Evolutionary conservation across 2,888 invertebrate genomes (phyloP).

Genomic region (Hemaris fuciformis): DNA sequence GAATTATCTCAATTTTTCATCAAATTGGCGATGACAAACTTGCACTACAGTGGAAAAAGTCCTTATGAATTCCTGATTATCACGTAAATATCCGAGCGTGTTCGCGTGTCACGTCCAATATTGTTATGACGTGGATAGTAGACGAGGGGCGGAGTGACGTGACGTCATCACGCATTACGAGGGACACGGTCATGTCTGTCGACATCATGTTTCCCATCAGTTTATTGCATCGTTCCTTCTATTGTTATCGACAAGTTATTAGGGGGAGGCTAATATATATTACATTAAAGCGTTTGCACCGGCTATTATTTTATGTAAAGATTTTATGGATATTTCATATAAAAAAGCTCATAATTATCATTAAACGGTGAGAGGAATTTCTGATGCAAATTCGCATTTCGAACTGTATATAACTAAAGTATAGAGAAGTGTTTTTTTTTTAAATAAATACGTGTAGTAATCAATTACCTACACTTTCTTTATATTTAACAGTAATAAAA

Average conservation of each 20-base stretch:
- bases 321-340: background rate
- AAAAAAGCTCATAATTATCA: no score
- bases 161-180: conserved; percentile 26
- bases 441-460: no score
- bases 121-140: conserved; percentile 15
- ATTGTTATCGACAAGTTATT: background rate
- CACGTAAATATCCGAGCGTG: conserved; percentile 18
- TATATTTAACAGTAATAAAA: no score
- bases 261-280: background rate
- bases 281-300: background rate
- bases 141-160: conserved; percentile 29
- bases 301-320: background rate
- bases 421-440: no score
- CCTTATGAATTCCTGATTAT: conserved; percentile 12
- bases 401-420: no score
- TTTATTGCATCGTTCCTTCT: background rate
- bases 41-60: background rate
- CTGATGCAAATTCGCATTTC: no score
- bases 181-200: conserved; percentile 21
- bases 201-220: conserved; percentile 12
- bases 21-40: conserved; percentile 6
- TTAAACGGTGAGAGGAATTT: no score
- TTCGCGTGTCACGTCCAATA: conserved; percentile 13
- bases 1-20: no score
- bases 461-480: no score